phyloP scores from a whole-genome alignment of 2,113 vertebrate genomes.

The Microtus pennsylvanicus region DNA sequence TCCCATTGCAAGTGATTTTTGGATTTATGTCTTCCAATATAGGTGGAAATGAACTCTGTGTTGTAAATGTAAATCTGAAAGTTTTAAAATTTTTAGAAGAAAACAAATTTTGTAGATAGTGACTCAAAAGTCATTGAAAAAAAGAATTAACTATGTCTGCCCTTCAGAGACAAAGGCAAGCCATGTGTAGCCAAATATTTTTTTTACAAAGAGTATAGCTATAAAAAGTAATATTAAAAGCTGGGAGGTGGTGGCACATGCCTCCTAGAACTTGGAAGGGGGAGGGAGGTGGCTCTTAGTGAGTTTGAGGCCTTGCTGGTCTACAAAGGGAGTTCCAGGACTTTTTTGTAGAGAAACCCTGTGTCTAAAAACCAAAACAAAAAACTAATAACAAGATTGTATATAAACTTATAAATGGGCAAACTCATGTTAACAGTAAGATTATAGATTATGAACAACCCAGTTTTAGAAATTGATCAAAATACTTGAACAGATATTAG shows the following conservation, averaged over 20 bases:
- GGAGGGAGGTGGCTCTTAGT: too few species aligned
- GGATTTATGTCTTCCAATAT: not conserved
- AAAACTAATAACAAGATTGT: not conserved
- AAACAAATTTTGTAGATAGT: not conserved
- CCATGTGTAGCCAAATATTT: not conserved
- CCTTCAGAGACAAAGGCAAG: not conserved
- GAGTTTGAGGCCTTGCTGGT: too few species aligned
- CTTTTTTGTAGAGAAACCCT: too few species aligned
- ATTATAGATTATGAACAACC: not conserved
- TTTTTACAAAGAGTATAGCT: not conserved
- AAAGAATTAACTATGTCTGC: not conserved
- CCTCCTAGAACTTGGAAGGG: too few species aligned
- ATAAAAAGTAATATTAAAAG: not conserved
- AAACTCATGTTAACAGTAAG: not conserved
- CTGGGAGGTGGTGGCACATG: too few species aligned
- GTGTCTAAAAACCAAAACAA: too few species aligned
- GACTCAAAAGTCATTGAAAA: not conserved
- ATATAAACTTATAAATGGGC: not conserved
- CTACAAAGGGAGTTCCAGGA: too few species aligned
- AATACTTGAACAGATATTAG: constrained; percentile 19
- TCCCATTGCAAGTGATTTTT: not conserved
- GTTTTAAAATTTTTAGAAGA: not conserved
- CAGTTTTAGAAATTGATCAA: not conserved
- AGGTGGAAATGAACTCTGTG: not conserved
- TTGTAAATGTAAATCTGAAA: not conserved